phyloP scores from a whole-genome alignment of 2,888 invertebrate genomes.

The Callosobruchus maculatus region DNA sequence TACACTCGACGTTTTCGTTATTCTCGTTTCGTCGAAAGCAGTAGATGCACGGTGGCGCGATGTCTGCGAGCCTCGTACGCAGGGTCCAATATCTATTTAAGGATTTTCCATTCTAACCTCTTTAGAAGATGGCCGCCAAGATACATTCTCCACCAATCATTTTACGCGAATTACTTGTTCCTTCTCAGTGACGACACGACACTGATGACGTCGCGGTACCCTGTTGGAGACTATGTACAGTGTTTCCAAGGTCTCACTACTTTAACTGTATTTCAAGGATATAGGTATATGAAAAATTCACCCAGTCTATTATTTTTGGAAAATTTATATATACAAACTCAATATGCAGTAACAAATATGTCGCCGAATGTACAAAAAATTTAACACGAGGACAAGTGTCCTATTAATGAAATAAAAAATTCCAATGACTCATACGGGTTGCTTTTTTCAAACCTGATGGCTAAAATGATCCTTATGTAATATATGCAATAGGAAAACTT shows the following conservation, averaged over 20 bases:
- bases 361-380: neutral
- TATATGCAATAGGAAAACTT: slow-evolving; percentile 11
- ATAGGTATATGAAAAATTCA: slow-evolving; percentile 10
- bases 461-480: slow-evolving; percentile 19
- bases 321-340: neutral
- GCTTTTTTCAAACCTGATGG: slow-evolving; percentile 14
- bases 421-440: slow-evolving; percentile 11
- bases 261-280: slow-evolving; percentile 36
- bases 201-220: slow-evolving; percentile 47
- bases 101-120: slow-evolving; percentile 53
- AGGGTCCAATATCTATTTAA: slow-evolving; percentile 32
- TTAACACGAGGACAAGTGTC: slow-evolving; percentile 2
- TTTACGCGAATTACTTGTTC: slow-evolving; percentile 32
- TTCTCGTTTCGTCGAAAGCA: slow-evolving; percentile 38
- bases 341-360: neutral
- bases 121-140: slow-evolving; percentile 66
- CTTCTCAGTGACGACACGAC: slow-evolving; percentile 46
- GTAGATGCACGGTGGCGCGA: slow-evolving; percentile 54
- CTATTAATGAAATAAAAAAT: neutral
- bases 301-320: neutral
- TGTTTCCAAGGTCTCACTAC: slow-evolving; percentile 48
- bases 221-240: slow-evolving; percentile 44
- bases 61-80: slow-evolving; percentile 58
- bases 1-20: slow-evolving; percentile 28
- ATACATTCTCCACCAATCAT: slow-evolving; percentile 45